phyloP scores from a whole-genome alignment of 2,888 invertebrate genomes.

The Epistrophe eligans region DNA sequence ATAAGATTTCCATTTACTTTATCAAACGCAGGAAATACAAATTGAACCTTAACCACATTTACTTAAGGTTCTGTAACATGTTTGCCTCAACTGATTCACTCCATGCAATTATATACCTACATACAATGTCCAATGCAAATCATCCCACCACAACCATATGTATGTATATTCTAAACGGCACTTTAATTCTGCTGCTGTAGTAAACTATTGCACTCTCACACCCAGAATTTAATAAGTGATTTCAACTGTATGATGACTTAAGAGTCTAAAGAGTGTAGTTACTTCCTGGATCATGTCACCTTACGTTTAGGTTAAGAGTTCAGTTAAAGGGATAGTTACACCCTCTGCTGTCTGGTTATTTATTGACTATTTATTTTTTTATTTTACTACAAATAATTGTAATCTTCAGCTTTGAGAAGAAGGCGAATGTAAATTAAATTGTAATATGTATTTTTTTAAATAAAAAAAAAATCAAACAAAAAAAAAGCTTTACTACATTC shows the following conservation, averaged over 20 bases:
- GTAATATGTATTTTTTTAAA: background rate
- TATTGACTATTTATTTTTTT: background rate
- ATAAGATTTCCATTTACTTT: too few species aligned
- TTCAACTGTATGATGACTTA: constrained; percentile 28
- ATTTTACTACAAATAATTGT: background rate
- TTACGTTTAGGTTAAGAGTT: constrained; percentile 20
- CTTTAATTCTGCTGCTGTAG: background rate
- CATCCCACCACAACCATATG: constrained; percentile 18
- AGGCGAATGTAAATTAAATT: constrained; percentile 24
- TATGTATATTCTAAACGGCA: background rate
- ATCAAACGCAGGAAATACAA: too few species aligned
- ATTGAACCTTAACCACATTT: too few species aligned
- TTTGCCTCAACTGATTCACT: background rate
- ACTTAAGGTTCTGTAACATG: background rate
- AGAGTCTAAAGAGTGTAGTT: constrained; percentile 20
- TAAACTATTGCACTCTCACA: background rate
- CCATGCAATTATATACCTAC: background rate
- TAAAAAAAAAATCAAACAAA: background rate
- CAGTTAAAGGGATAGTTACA: constrained; percentile 16
- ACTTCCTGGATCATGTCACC: constrained; percentile 42
- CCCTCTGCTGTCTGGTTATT: background rate
- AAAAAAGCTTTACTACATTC: background rate
- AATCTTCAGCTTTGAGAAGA: constrained; percentile 20
- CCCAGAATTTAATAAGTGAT: constrained; percentile 19
- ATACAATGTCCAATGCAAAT: constrained; percentile 4